Percentiles rank a stretch among this genome's conserved stretches.
Conservation (phyloP, 2,113 vertebrate species). For the Solea senegalensis region DNA sequence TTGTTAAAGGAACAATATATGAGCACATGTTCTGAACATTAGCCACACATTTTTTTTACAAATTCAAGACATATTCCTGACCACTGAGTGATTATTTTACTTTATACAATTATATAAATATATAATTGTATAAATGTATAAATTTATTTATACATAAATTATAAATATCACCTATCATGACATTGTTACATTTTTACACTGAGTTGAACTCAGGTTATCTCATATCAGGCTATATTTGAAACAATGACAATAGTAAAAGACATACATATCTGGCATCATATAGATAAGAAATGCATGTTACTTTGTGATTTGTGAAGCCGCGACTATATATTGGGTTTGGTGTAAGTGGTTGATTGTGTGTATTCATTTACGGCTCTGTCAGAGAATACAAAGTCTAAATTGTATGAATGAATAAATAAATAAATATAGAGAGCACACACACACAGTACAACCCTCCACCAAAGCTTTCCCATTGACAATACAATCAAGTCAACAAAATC, state of each 20-base stretch:
- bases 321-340: slow-evolving; percentile 9
- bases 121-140: too few species aligned
- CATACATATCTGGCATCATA: not conserved
- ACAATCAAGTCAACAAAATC: too few species aligned
- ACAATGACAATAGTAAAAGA: not conserved
- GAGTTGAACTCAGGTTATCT: not conserved
- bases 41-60: not conserved
- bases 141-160: too few species aligned
- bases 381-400: not conserved
- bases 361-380: not conserved
- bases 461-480: too few species aligned
- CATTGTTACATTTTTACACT: not conserved
- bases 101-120: too few species aligned
- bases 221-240: too few species aligned
- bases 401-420: too few species aligned
- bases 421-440: too few species aligned
- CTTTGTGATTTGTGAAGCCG: slow-evolving; percentile 21
- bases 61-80: not conserved
- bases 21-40: not conserved
- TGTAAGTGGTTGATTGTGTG: not conserved
- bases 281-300: slow-evolving; percentile 5
- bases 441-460: too few species aligned
- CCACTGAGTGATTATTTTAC: not conserved
- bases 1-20: not conserved
- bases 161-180: not conserved